These are phyloP conservation scores for Coronaproctus castanopsis DNA, from an alignment of 2,888 invertebrate genomes.

Conservation along the genomic window DNA sequence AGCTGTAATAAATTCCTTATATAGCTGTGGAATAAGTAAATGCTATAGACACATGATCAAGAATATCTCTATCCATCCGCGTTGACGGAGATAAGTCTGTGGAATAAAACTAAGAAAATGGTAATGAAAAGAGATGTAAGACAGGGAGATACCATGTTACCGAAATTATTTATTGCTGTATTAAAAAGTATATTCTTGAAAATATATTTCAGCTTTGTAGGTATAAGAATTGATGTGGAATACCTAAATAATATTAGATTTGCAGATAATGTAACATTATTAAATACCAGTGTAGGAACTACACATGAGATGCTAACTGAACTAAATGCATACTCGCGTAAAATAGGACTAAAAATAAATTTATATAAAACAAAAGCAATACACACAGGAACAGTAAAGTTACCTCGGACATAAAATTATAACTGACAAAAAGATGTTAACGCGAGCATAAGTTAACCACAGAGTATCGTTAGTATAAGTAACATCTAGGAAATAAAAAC, in stretches of 20 bases:
- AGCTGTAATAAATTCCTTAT: not conserved
- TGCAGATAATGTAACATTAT: not conserved
- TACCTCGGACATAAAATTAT: no score
- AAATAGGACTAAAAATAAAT: no score
- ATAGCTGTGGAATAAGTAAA: not conserved
- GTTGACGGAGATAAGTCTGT: not conserved
- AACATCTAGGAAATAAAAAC: not conserved
- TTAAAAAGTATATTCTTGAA: no score
- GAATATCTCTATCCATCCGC: no score
- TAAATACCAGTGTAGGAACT: not conserved
- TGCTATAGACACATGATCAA: not conserved
- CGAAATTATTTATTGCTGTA: not conserved
- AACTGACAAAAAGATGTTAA: no score
- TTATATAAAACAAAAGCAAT: not conserved
- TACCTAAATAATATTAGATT: not conserved
- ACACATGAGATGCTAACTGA: not conserved
- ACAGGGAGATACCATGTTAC: not conserved
- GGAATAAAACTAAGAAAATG: not conserved
- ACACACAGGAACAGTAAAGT: no score
- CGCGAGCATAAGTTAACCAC: not conserved
- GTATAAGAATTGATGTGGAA: not conserved
- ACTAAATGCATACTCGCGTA: not conserved
- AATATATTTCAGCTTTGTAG: not conserved
- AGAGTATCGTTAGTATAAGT: not conserved
- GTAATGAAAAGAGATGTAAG: not conserved